Conservation (phyloP, 2,113 vertebrate species). For the Ptilonorhynchus violaceus region DNA sequence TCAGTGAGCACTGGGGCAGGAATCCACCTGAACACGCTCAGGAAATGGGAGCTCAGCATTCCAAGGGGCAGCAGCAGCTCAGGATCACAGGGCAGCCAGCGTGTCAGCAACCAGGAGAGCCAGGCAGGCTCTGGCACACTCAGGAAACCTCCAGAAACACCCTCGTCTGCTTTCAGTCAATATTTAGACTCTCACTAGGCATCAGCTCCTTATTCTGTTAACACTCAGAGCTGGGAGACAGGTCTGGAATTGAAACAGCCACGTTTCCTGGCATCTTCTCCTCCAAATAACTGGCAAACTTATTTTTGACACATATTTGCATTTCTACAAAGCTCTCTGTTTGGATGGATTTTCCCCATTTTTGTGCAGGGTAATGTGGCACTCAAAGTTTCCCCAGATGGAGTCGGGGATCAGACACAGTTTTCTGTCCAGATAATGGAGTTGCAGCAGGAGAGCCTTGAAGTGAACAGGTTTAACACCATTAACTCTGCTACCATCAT, state of each 20-base stretch:
- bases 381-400: rapidly evolving
- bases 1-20: not conserved
- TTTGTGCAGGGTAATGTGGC: not conserved
- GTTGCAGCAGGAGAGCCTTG: not conserved
- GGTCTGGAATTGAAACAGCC: not conserved
- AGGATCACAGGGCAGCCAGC: rapidly evolving
- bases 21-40: rapidly evolving
- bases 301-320: not conserved
- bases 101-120: not conserved
- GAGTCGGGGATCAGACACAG: too few species aligned
- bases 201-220: not conserved
- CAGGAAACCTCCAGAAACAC: not conserved
- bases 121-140: not conserved
- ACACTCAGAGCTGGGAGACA: not conserved
- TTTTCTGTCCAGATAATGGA: not conserved
- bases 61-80: not conserved
- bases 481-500: rapidly evolving
- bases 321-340: not conserved
- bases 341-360: not conserved
- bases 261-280: not conserved
- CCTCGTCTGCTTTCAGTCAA: not conserved
- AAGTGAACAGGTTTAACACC: rapidly evolving
- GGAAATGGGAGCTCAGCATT: too few species aligned
- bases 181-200: not conserved
- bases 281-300: not conserved